A percentile compares a stretch with the other conserved stretches of the same genome.
These are phyloP conservation scores for Glomeris marginata DNA, from an alignment of 2,888 invertebrate genomes.

Conservation along the genomic window DNA sequence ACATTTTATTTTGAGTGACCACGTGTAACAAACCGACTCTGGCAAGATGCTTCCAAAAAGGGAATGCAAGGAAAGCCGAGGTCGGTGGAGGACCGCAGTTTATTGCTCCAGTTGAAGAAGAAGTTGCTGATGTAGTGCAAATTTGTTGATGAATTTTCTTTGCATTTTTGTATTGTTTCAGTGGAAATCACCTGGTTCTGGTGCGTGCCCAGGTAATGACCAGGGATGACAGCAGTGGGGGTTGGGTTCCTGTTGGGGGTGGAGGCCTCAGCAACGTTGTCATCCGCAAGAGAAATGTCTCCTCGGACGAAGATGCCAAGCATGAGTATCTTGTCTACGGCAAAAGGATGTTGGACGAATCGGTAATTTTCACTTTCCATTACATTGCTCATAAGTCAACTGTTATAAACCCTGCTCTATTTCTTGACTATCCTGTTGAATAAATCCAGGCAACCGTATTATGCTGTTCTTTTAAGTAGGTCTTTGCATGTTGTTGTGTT, in stretches of 20 bases:
- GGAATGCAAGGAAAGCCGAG: not conserved
- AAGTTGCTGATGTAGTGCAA: not conserved
- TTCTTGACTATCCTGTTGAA: no score
- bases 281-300: constrained; percentile 46
- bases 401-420: no score
- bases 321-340: constrained; percentile 88
- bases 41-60: not conserved
- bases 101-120: not conserved
- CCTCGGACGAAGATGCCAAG: constrained; percentile 40
- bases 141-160: constrained; percentile 4
- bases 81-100: not conserved
- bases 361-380: constrained; percentile 43
- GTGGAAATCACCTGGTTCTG: constrained; percentile 82
- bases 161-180: constrained; percentile 38
- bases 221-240: constrained; percentile 90
- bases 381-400: no score
- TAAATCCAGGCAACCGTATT: no score
- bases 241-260: constrained; percentile 64
- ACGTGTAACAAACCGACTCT: no score
- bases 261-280: constrained; percentile 89
- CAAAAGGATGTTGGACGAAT: constrained; percentile 78
- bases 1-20: no score
- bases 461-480: no score
- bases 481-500: not conserved
- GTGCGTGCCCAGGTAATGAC: constrained; percentile 99